Evolutionary conservation across 2,888 invertebrate genomes (phyloP).

Genomic region (Zelleria hepariella): DNA sequence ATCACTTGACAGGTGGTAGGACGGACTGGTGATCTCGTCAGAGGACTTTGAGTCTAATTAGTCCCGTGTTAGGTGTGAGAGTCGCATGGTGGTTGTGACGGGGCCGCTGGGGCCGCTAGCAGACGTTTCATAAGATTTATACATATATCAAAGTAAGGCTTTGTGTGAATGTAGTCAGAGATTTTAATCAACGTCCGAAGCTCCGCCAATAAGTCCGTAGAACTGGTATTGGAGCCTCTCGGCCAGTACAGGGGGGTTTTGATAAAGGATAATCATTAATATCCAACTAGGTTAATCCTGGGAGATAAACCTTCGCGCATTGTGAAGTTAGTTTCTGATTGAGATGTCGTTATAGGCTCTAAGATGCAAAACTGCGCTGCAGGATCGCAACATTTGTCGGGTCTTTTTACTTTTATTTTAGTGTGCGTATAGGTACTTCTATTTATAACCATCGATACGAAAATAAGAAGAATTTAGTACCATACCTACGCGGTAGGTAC

Average conservation of each 20-base stretch:
- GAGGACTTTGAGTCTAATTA: slow-evolving; percentile 30
- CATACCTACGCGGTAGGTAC: too few relatives aligned
- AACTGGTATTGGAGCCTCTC: slow-evolving; percentile 29
- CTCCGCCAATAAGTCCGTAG: slow-evolving; percentile 25
- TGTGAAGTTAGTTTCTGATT: too few relatives aligned
- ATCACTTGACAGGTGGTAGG: slow-evolving; percentile 72
- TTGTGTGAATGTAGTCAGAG: slow-evolving; percentile 65
- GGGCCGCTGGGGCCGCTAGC: slow-evolving; percentile 38
- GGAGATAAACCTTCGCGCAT: too few relatives aligned
- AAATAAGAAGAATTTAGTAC: too few relatives aligned
- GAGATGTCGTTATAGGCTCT: too few relatives aligned
- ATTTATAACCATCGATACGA: too few relatives aligned
- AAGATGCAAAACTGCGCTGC: too few relatives aligned
- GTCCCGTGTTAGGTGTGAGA: slow-evolving; percentile 22
- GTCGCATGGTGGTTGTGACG: slow-evolving; percentile 21
- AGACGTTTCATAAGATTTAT: slow-evolving; percentile 63
- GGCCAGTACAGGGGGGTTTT: background rate
- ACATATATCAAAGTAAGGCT: slow-evolving; percentile 66
- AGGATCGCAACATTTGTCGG: too few relatives aligned
- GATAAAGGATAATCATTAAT: slow-evolving; percentile 19
- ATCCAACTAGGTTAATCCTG: too few relatives aligned
- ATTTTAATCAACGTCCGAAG: slow-evolving; percentile 65
- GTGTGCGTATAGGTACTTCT: too few relatives aligned
- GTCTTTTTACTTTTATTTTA: too few relatives aligned
- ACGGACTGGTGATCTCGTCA: slow-evolving; percentile 25